Evolutionary conservation across 2,888 invertebrate genomes (phyloP), one percentile per base, ranked within the genome.

Genomic region (Tetragonula carbonaria): DNA sequence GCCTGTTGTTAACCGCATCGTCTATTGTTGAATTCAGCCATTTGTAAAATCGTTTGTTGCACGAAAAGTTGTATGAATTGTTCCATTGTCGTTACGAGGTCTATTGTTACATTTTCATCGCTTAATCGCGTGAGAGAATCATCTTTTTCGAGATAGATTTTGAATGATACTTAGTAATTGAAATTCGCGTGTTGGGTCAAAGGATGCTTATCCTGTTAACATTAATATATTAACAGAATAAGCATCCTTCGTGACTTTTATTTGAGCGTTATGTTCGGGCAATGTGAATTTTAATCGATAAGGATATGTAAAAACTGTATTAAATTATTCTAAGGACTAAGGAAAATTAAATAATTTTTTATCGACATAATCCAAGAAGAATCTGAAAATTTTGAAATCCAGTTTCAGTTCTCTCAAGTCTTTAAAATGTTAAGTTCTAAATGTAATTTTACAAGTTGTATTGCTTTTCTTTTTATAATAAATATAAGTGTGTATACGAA

Each of bases 21-120:
- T 45, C 14, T 50, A 68, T 70, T 70, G 75, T 80, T 53, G 4
- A 28, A 33, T 23, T 51, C 5, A 28, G n/a, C 6, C 8, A 45
- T 59, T 62, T 38, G 28, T 33, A 53, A 75, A 79, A 74, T 55
- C 38, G 62, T 79, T 53, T 63, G 68, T 28, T n/a, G 16, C 11
- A 18, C 53, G 38, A 59, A 67, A 23, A 18, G 13, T 57, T 59
- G 23, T 33, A 18, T 18, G 11, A 18, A 18, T 1, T 18, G n/a
- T 65, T 28, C 21, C 28, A 65, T 55, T 78, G 50, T 59, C 57
- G 16, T 23, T 55, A 21, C 2, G 3, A 3, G 8, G 16, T 21
- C 55, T n/a, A 28, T 74, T 74, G 28, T 74, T 62, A 14, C 16
- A 66, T 33, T 50, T 33, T 2, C 4, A 55, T 16, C 14, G 21